Conservation (phyloP, 1,140 invertebrate genomes). For the fruit fly (Drosophila melanogaster) region Release_6_plus_ISO1_MT NT_033779.5:5442501-5443000, state of each 20-base stretch:
- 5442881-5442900: conserved; percentile 66
- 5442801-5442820: conserved; percentile 76
- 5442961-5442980: conserved; percentile 79
- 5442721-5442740: conserved; percentile 27
- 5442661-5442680: conserved; percentile 44
- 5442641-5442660: conserved; percentile 61
- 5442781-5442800: conserved; percentile 25
- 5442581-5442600: conserved; percentile 82
- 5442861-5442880: conserved; percentile 51
- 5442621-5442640: conserved; percentile 60
- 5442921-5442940: conserved; percentile 74
- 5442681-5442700: neutral
- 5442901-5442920: conserved; percentile 62
- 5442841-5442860: conserved; percentile 53
- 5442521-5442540: conserved; percentile 23
- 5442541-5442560: conserved; percentile 21
- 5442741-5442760: conserved; percentile 73
- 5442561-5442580: conserved; percentile 6
- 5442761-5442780: conserved; percentile 59
- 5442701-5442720: conserved; percentile 70
- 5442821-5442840: conserved; percentile 73
- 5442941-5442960: conserved; percentile 53
- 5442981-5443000: conserved; percentile 75
- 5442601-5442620: conserved; percentile 81
- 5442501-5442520: conserved; percentile 43